A percentile compares a stretch with the other conserved stretches of the same genome.
phyloP scores from a whole-genome alignment of 2,113 vertebrate species.

The Atlantisia rogersi region DNA sequence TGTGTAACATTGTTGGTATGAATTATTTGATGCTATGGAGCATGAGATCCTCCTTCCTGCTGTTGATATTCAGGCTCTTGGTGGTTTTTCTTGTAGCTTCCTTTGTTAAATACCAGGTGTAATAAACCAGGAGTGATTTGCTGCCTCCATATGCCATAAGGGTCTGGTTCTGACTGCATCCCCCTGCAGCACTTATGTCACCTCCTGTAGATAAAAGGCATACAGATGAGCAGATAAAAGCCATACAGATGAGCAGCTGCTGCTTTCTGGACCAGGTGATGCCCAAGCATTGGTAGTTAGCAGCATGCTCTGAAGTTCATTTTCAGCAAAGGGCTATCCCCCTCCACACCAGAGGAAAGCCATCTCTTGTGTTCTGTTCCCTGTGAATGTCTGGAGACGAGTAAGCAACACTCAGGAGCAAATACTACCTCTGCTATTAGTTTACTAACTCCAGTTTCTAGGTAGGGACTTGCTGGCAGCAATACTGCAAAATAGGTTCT shows the following conservation, averaged over 20 bases:
- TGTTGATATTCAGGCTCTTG: neutral
- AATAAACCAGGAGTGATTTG: neutral
- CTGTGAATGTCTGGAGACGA: neutral
- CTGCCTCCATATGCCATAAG: neutral
- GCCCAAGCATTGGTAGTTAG: neutral
- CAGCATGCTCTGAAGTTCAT: neutral
- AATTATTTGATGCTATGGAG: neutral
- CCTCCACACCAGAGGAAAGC: neutral
- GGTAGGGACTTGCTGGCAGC: neutral
- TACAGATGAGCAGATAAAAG: too few species aligned
- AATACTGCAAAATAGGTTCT: too few species aligned
- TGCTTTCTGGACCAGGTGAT: accelerated
- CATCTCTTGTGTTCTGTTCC: neutral
- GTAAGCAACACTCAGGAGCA: neutral
- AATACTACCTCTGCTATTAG: neutral
- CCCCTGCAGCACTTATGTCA: neutral
- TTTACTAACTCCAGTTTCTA: neutral
- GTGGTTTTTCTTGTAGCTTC: neutral
- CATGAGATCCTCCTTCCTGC: neutral
- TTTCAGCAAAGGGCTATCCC: neutral
- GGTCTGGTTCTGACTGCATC: neutral
- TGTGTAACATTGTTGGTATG: neutral
- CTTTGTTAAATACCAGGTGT: neutral
- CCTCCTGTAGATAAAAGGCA: neutral
- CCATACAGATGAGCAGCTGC: neutral